Evolutionary conservation across 2,113 vertebrate species (phyloP).

Genomic region (Phylloscopus trochiloides): DNA sequence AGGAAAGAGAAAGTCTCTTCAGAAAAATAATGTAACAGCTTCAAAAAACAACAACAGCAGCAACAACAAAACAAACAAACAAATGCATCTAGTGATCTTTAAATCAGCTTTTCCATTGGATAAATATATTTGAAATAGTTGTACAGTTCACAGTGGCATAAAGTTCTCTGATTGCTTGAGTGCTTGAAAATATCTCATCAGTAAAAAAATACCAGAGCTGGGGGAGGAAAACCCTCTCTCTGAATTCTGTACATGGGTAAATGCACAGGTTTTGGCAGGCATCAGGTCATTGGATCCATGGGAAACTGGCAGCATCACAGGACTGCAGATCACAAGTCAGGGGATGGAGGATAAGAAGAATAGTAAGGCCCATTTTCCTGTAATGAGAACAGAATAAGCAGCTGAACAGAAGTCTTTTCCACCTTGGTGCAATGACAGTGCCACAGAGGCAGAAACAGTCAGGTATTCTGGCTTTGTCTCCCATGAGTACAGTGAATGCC

Average conservation of each 20-base stretch:
- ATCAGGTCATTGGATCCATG: slow-evolving; percentile 44
- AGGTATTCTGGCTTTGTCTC: neutral
- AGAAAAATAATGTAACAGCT: slow-evolving; percentile 46
- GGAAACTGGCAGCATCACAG: slow-evolving; percentile 47
- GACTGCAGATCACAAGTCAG: slow-evolving; percentile 74
- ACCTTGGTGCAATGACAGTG: neutral
- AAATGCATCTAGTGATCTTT: slow-evolving; percentile 33
- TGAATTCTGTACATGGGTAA: slow-evolving; percentile 74
- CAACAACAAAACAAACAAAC: neutral
- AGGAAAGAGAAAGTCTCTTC: slow-evolving; percentile 7
- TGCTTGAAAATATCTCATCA: slow-evolving; percentile 77
- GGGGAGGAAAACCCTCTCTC: slow-evolving; percentile 77
- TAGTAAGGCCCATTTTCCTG: slow-evolving; percentile 81
- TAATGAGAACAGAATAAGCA: slow-evolving; percentile 3
- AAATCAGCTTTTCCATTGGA: slow-evolving; percentile 67
- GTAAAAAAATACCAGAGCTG: slow-evolving; percentile 83
- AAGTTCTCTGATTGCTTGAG: slow-evolving; percentile 72
- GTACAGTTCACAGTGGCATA: slow-evolving; percentile 71
- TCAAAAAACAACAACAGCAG: neutral
- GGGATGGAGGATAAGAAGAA: slow-evolving; percentile 74
- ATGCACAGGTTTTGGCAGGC: slow-evolving; percentile 63
- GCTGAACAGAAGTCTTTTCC: neutral
- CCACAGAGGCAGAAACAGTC: neutral
- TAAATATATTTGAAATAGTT: slow-evolving; percentile 75
- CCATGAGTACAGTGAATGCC: neutral